A percentile compares a stretch with the other conserved stretches of the same genome.
These are phyloP conservation scores for Rhopalosiphum maidis DNA, from an alignment of 1,140 invertebrate species.

Conservation along the genomic window DNA sequence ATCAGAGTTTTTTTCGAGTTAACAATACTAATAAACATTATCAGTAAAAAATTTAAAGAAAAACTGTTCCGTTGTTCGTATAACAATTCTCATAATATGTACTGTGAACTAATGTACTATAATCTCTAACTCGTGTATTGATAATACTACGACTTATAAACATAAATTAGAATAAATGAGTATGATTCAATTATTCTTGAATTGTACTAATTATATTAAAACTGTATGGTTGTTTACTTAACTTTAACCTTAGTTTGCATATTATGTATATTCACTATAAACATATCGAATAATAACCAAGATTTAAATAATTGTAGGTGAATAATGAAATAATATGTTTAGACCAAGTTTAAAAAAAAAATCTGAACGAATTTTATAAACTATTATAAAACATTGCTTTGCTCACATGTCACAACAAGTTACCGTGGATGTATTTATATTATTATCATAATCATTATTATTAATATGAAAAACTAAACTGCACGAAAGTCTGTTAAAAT, in stretches of 20 bases:
- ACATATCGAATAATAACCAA: neutral
- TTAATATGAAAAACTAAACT: neutral
- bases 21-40: neutral
- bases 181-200: neutral
- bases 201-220: neutral
- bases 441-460: neutral
- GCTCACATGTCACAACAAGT: neutral
- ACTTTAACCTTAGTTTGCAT: neutral
- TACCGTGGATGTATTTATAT: neutral
- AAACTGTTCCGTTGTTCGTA: neutral
- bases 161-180: neutral
- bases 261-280: neutral
- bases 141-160: constrained; percentile 1
- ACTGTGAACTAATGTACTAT: constrained; percentile 11
- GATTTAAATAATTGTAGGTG: neutral
- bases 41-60: neutral
- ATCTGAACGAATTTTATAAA: neutral
- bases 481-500: neutral
- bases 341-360: neutral
- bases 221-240: neutral
- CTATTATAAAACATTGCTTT: neutral
- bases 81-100: neutral
- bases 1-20: neutral
- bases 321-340: neutral
- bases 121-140: neutral